phyloP scores from a whole-genome alignment of 64 coral and sea anemone genomes.

The Dendronephthya gigantea region DNA sequence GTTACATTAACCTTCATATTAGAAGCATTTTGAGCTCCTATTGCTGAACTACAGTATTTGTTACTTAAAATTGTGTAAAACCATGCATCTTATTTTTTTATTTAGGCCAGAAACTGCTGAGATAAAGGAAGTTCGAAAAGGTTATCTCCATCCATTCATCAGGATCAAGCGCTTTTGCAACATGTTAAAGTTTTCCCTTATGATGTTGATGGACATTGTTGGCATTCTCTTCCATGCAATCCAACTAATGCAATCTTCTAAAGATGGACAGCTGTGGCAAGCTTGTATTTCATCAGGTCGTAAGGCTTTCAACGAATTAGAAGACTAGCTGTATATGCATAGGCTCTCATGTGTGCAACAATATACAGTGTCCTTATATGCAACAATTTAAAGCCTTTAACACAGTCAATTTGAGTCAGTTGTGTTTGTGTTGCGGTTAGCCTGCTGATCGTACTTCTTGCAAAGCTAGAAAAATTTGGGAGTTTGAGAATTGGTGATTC shows the following conservation, averaged over 20 bases:
- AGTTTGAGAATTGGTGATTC: slow-evolving; percentile 4
- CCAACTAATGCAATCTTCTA: background rate
- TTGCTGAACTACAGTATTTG: too few species aligned
- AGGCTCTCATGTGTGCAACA: slow-evolving; percentile 33
- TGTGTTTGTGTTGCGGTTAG: slow-evolving; percentile 33
- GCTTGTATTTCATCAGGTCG: background rate
- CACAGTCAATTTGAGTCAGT: slow-evolving; percentile 46
- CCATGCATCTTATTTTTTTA: too few species aligned
- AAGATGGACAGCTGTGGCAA: slow-evolving; percentile 23
- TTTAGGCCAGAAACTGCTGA: too few species aligned
- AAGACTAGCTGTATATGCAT: slow-evolving; percentile 18
- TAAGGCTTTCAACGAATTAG: slow-evolving; percentile 9
- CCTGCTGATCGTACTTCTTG: slow-evolving; percentile 39
- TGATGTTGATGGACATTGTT: background rate
- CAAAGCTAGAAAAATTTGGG: slow-evolving; percentile 41
- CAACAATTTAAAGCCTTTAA: slow-evolving; percentile 31
- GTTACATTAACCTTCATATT: too few species aligned
- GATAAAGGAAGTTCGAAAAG: background rate
- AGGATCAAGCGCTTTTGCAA: background rate
- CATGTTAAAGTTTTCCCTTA: background rate
- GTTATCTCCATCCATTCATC: background rate
- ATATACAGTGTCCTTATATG: slow-evolving; percentile 14
- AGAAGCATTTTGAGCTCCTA: too few species aligned
- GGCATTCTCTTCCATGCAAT: background rate
- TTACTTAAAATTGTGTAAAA: too few species aligned